phyloP scores from a whole-genome alignment of 2,888 invertebrate species.

The Leucoma salicis region DNA sequence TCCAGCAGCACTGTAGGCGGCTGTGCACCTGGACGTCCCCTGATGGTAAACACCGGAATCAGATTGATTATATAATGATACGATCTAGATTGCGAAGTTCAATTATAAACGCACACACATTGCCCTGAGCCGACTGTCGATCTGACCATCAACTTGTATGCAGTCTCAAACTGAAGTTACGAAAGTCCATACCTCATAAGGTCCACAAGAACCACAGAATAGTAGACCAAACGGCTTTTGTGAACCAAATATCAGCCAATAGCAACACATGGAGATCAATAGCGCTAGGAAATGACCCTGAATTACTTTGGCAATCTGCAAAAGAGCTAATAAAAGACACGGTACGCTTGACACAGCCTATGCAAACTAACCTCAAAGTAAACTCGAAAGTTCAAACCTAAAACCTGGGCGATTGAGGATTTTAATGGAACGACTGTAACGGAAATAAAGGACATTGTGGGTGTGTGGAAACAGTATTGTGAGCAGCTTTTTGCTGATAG shows the following conservation, averaged over 20 bases:
- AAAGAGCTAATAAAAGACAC: too few relatives aligned
- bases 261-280: neutral
- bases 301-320: neutral
- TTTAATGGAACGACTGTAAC: too few relatives aligned
- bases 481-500: too few relatives aligned
- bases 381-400: too few relatives aligned
- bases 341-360: too few relatives aligned
- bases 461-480: too few relatives aligned
- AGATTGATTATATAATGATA: conserved; percentile 1
- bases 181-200: neutral
- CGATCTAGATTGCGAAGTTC: neutral
- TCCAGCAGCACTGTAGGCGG: neutral
- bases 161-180: neutral
- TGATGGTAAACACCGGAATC: too few relatives aligned
- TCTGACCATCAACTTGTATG: neutral
- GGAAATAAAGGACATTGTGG: too few relatives aligned
- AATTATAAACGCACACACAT: conserved; percentile 1
- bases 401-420: too few relatives aligned
- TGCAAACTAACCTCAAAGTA: too few relatives aligned
- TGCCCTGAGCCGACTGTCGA: too few relatives aligned
- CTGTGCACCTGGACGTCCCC: neutral
- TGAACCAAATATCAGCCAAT: neutral
- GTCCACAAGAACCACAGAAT: neutral
- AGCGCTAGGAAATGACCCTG: neutral
- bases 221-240: too few relatives aligned